Evolutionary conservation across 1,140 invertebrate species (phyloP), one percentile per base, ranked within the genome.

Genomic region (Cyphomyrmex costatus): DNA sequence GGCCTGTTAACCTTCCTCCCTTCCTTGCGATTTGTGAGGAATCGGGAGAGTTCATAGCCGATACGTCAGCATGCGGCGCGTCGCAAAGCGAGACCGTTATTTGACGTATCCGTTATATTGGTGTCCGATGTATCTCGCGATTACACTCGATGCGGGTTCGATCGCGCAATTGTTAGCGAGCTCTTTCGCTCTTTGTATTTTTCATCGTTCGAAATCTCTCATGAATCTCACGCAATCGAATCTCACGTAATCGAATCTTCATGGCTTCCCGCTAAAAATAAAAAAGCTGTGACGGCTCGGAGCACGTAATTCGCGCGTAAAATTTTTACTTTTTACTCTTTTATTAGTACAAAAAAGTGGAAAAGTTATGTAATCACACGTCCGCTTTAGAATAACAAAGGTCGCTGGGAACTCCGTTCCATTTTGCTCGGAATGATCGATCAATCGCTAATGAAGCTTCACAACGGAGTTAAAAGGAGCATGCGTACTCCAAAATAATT

Each of bases 1-100:
- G 84, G 53, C 65, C 56, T 82, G 60, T 49, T 79, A 82, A 61
- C 76, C 56, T 85, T 58, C 73, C 82, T 58, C 73, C 82, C 70
- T 79, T 87, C 79, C 63, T 65, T 73, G 80, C 73, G 30, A 89
- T 61, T 66, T 42, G 30, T 61, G 58, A 61, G 24, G 73, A 74
- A 82, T 77, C 46, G 30, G 74, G 65, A 85, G 79, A 85, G 79
- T 87, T 77, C 33, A 70, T 61, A 82, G 76, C 63, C 71, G 71
- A 70, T 66, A 79, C 60, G 8, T 65, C 86, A 76, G 78, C 84
- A 83, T 84, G 86, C 78, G 87, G 12, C 53, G 24, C 61, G 68
- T 83, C 68, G 53, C 46, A 74, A 83, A 27, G 79, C 24, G 33
- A 42, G 51, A 58, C 33, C 63, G 56, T 73, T 61, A 27, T 83